A percentile compares a stretch with the other conserved stretches of the same genome.
Evolutionary conservation across 2,888 invertebrate species (phyloP).

Genomic region (Creontiades dilutus): DNA sequence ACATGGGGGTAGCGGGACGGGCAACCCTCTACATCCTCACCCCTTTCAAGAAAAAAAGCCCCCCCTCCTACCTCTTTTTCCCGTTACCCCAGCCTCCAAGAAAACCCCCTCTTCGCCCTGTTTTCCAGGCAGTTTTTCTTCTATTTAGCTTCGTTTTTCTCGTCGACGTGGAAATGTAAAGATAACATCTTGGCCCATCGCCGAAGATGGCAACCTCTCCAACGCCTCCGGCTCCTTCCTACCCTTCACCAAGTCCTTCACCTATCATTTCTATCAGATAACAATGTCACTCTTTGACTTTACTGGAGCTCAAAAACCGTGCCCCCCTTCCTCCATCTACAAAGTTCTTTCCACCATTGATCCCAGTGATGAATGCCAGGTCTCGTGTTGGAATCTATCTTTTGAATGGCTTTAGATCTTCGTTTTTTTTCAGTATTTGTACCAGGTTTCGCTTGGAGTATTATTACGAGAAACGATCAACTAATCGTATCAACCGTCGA

Average conservation of each 20-base stretch:
- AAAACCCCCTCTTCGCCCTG: constrained; percentile 30
- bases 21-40: constrained; percentile 16
- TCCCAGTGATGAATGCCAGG: too few species aligned
- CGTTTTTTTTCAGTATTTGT: too few species aligned
- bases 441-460: too few species aligned
- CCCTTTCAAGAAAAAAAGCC: not conserved
- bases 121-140: constrained; percentile 54
- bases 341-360: too few species aligned
- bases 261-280: constrained; percentile 56
- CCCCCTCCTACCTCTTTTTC: too few species aligned
- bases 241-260: constrained; percentile 37
- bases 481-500: too few species aligned
- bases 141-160: constrained; percentile 49
- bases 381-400: too few species aligned
- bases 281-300: constrained; percentile 33
- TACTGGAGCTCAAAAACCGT: not conserved
- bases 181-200: constrained; percentile 67
- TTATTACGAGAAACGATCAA: too few species aligned
- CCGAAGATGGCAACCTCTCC: constrained; percentile 67
- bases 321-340: not conserved
- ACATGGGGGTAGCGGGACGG: constrained; percentile 57
- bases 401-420: too few species aligned
- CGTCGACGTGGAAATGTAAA: constrained; percentile 69
- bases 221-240: constrained; percentile 50
- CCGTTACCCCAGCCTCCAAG: not conserved